phyloP scores from a whole-genome alignment of 2,888 invertebrate genomes.

The Sinelater perroti region DNA sequence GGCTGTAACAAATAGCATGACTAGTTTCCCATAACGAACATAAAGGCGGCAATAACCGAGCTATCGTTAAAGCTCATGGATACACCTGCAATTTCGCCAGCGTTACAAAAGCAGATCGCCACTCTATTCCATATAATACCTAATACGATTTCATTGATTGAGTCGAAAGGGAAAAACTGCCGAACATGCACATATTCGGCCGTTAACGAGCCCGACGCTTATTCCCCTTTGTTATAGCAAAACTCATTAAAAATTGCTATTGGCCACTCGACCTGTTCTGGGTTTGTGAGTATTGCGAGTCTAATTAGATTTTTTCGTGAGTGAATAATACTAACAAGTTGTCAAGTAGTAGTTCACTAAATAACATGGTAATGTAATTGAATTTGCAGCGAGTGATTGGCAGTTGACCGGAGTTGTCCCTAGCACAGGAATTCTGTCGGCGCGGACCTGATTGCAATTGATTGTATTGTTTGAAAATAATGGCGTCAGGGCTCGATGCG shows the following conservation, averaged over 20 bases:
- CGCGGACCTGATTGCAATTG: constrained; percentile 31
- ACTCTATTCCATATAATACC: neutral
- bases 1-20: no score
- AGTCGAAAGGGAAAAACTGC: neutral
- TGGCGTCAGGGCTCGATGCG: constrained; percentile 15
- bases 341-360: constrained; percentile 33
- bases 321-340: constrained; percentile 34
- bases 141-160: constrained; percentile 1
- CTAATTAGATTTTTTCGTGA: constrained; percentile 26
- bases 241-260: constrained; percentile 17
- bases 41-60: constrained; percentile 2
- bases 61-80: neutral
- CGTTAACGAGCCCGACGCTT: constrained; percentile 7
- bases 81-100: neutral
- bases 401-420: constrained; percentile 36
- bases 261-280: constrained; percentile 8
- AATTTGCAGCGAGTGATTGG: constrained; percentile 32
- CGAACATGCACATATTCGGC: neutral
- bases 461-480: constrained; percentile 34
- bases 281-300: constrained; percentile 17
- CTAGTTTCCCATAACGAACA: constrained; percentile 3
- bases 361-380: constrained; percentile 34
- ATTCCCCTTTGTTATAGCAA: constrained; percentile 12
- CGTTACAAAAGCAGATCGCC: neutral
- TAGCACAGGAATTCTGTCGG: constrained; percentile 26